Base-by-base conservation (phyloP, 2,113 vertebrate species). In the Egretta garzetta region DNA sequence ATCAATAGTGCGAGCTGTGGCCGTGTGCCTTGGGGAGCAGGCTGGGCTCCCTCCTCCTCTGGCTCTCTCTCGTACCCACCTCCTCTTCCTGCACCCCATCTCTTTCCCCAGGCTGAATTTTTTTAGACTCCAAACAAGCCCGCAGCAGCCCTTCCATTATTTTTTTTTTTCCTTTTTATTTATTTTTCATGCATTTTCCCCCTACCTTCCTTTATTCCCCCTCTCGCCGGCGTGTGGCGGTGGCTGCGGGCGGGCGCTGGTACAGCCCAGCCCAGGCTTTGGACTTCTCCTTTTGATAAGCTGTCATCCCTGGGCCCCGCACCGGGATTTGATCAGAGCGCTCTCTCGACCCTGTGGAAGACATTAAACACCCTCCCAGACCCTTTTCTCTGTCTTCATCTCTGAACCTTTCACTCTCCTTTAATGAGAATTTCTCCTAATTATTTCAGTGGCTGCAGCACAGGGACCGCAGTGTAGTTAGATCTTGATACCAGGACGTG, bases 391-490 rank as follows among this genome's bases (percentile, higher is more conserved):
- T 97, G 97, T 97, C 97, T 97, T 96, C 96, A 96, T 96, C 96
- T 97, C 97, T 96, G 95, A 98, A 98, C 98, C 98, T 95, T 98
- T 98, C 98, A 98, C 99, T 99, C 98, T 98, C 93, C 98, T 98
- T 99, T 99, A 99, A 99, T 99, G 99, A 99, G 99, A 99, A 99
- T 98, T 98, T 98, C 99, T 99, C 98, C 99, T 99, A 99, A 99
- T 99, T 99, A 99, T 99, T 99, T 99, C 99, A 98, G 99, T 98
- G 99, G 99, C 99, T 99, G 98, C 98, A 98, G 99, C 98, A 97
- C 95, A 98, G 98, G 99, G 98, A 98, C 98, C 79, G 98, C 98
- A 98, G 98, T 98, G 97, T 98, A 98, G 98, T 99, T 98, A 98
- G 98, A 98, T 98, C 99, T 98, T 96, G 98, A 98, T 98, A 96